Evolutionary conservation across 1,140 invertebrate genomes (phyloP).

Genomic region (Orchesella cincta): DNA sequence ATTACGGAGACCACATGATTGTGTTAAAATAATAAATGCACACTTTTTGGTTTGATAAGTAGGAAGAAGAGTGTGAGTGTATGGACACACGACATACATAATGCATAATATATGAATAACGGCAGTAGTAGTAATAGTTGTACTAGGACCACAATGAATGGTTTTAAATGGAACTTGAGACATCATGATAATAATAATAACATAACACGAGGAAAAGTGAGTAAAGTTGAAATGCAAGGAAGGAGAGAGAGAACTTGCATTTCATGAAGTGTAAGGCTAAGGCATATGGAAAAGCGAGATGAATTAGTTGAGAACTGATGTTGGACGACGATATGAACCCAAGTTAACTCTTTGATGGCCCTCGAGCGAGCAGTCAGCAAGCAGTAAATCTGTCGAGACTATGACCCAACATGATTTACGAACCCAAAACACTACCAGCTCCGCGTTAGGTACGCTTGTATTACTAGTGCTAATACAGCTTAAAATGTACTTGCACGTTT

Average conservation of each 20-base stretch:
- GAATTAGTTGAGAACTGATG: conserved; percentile 33
- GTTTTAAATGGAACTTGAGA: conserved; percentile 25
- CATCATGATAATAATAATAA: conserved; percentile 17
- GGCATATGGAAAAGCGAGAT: conserved; percentile 28
- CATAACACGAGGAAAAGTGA: neutral
- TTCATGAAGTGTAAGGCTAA: conserved; percentile 9
- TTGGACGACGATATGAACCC: conserved; percentile 47
- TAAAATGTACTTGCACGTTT: too few species aligned
- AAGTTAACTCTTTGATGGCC: conserved; percentile 52
- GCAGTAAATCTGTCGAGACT: conserved; percentile 52
- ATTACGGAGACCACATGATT: too few species aligned
- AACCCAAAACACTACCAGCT: conserved; percentile 40
- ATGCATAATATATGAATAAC: too few species aligned
- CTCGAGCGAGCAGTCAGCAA: conserved; percentile 52
- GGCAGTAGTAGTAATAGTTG: conserved; percentile 2
- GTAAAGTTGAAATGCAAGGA: neutral
- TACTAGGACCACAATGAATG: neutral
- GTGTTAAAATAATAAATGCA: too few species aligned
- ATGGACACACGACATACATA: too few species aligned
- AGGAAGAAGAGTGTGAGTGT: too few species aligned
- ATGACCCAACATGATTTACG: conserved; percentile 51
- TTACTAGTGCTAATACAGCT: neutral
- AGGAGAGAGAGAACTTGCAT: neutral
- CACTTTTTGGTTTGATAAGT: neutral
- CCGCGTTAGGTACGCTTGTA: neutral